These are phyloP conservation scores for Noctua pronuba DNA, from an alignment of 2,888 invertebrate species.

Conservation along the genomic window DNA sequence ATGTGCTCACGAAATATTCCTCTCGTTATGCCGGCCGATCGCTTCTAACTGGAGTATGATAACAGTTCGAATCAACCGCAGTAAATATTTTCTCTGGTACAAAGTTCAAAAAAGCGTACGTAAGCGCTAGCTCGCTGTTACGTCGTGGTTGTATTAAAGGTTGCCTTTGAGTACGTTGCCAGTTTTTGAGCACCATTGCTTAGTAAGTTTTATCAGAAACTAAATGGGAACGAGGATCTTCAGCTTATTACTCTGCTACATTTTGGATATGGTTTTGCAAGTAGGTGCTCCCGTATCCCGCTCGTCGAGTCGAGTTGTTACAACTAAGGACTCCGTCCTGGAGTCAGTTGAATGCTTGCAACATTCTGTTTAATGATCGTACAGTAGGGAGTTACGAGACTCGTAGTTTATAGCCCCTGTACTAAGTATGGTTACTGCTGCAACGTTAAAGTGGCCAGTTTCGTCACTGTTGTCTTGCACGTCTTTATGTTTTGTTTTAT, in stretches of 20 bases:
- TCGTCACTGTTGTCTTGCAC: background rate
- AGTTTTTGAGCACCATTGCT: background rate
- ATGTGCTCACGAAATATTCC: slow-evolving; percentile 26
- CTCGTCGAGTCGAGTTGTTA: background rate
- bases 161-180: background rate
- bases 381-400: background rate
- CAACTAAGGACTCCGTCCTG: background rate
- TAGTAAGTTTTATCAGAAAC: background rate
- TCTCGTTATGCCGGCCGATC: slow-evolving; percentile 2
- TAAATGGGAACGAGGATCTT: background rate
- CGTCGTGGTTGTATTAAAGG: background rate
- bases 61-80: slow-evolving; percentile 1
- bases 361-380: background rate
- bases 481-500: slow-evolving; percentile 26
- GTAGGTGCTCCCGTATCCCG: background rate
- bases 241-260: background rate
- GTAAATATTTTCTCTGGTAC: slow-evolving; percentile 15
- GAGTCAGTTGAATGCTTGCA: background rate
- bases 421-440: background rate
- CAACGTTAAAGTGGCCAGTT: background rate
- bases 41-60: background rate
- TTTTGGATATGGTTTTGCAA: background rate
- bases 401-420: slow-evolving; percentile 2
- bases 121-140: background rate
- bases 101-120: background rate